Conservation (phyloP, 1,140 invertebrate species). For the Lucilia sericata region DNA sequence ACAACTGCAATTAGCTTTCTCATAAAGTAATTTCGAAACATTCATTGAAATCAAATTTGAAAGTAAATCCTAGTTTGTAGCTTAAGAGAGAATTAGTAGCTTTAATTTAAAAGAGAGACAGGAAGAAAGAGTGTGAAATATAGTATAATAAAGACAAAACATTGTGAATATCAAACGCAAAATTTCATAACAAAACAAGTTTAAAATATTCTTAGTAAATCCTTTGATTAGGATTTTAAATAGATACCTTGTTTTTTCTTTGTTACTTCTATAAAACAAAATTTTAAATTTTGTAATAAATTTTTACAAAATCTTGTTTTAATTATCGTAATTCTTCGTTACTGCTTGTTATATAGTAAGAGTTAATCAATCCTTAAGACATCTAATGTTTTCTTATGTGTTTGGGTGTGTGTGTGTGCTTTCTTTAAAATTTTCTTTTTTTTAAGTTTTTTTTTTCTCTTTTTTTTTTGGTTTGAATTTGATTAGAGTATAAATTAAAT, state of each 20-base stretch:
- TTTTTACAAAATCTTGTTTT: not conserved
- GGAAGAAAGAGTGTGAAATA: not conserved
- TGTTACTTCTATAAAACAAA: conserved; percentile 15
- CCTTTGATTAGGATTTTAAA: not conserved
- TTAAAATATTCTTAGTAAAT: not conserved
- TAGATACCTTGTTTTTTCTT: conserved; percentile 26
- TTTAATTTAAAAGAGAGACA: not conserved
- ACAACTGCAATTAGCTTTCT: too few species aligned
- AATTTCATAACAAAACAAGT: not conserved
- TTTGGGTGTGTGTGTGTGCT: not conserved
- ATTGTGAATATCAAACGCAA: conserved; percentile 9
- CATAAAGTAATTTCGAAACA: too few species aligned
- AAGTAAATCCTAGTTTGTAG: too few species aligned
- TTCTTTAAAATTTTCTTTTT: not conserved
- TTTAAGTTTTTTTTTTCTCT: not conserved
- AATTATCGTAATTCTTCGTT: not conserved
- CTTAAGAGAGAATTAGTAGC: too few species aligned
- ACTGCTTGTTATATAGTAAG: not conserved
- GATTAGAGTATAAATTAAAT: conserved; percentile 17
- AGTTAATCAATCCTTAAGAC: not conserved
- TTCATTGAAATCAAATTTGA: too few species aligned
- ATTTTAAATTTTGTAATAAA: not conserved
- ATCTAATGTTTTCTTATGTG: conserved; percentile 42
- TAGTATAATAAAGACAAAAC: too few species aligned
- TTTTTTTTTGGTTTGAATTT: conserved; percentile 10